Evolutionary conservation across 2,113 vertebrate species (phyloP).

Genomic region (Clarias macrocephalus): DNA sequence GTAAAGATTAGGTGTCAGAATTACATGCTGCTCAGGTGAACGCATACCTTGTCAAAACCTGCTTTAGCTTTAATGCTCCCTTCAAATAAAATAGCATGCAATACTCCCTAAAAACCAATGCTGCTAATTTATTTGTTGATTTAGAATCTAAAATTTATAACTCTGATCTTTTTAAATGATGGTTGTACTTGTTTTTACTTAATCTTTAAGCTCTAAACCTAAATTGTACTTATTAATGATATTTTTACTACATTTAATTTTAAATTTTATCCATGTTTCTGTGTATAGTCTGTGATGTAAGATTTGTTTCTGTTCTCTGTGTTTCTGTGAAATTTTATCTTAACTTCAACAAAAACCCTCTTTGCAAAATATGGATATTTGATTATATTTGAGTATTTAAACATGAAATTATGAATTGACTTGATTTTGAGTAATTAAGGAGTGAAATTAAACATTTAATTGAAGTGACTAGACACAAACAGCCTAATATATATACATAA

Average conservation of each 20-base stretch:
- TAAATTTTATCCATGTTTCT: not conserved
- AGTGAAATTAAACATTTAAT: not conserved
- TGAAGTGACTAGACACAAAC: not conserved
- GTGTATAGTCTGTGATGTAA: not conserved
- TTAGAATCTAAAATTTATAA: not conserved
- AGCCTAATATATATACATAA: not conserved
- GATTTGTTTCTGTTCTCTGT: not conserved
- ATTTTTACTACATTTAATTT: not conserved
- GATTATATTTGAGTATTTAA: not conserved
- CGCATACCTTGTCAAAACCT: not conserved
- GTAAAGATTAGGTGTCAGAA: not conserved
- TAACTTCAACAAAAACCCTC: not conserved
- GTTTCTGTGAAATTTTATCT: too few relatives aligned
- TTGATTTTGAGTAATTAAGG: not conserved
- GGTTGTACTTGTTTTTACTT: not conserved
- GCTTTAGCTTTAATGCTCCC: not conserved
- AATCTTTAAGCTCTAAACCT: not conserved
- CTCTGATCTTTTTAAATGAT: not conserved
- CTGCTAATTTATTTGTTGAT: not conserved
- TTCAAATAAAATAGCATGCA: not conserved
- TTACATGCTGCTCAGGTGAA: not conserved
- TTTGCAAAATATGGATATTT: not conserved
- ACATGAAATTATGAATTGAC: not conserved
- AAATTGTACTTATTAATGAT: not conserved
- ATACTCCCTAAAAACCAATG: not conserved